Evolutionary conservation across 2,113 vertebrate genomes (phyloP), one percentile per base, ranked within the genome.

Genomic region (Gadus macrocephalus): DNA sequence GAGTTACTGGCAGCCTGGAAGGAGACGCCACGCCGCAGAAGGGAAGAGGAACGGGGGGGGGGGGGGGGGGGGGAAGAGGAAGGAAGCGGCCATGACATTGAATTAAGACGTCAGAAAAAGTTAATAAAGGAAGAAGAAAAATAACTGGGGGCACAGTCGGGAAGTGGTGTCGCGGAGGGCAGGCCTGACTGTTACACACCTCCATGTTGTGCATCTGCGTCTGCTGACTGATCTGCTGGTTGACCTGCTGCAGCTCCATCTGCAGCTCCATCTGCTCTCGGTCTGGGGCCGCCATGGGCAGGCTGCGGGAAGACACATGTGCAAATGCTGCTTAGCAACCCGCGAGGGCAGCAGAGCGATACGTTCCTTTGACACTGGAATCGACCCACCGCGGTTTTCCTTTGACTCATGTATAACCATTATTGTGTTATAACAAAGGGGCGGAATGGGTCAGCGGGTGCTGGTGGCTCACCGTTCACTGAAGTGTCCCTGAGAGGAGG

Each of bases 191-290:
- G 22, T 0, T 69, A 85, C 81, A 70, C 75, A 98, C 95, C 94
- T 97, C 95, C 66, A 97, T 91, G 64, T 93, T 93, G 70, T 94
- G 88, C 74, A 98, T 90, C 85, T 98, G 96, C 20, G 95, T 96
- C 87, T 99, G 97, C 75, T 98, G 96, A 84, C 86, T 98, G 77
- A 99, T 99, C 88, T 99, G 97, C 73, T 99, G 96, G 89, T 96
- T 98, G 73, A 99, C 91, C 35, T 98, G 96, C 86, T 98, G 97
- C 58, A 99, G 88, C 78, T 99, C 97, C 84, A 98, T 93, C 42
- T 49, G 42, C 42, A 49, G 42, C 42, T 49, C 42, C 42, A 49
- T 91, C 85, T 96, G 96, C 78, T 99, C 96, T 76, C 96, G 90
- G 69, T 98, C 95, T 19, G 91, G 80, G 62, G 91, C 88, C 22